Evolutionary conservation across 2,888 invertebrate genomes (phyloP).

Genomic region (Orthosia gothica): DNA sequence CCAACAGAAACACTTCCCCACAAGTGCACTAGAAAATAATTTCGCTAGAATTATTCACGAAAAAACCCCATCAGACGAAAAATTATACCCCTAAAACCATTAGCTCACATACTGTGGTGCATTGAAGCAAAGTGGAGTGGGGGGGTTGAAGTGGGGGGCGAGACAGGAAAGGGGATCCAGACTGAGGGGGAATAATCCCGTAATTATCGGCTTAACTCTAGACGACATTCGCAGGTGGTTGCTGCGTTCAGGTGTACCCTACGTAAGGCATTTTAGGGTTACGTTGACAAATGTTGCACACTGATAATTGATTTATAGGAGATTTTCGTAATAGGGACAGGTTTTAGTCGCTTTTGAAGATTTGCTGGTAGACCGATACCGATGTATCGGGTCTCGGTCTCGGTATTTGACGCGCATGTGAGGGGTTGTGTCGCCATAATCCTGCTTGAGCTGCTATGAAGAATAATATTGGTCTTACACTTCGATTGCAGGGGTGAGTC

Average conservation of each 20-base stretch:
- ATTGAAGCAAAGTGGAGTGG: conserved; percentile 85
- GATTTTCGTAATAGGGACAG: conserved; percentile 72
- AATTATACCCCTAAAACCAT: conserved; percentile 89
- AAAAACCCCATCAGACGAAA: conserved; percentile 85
- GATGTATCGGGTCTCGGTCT: conserved; percentile 21
- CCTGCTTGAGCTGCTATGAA: conserved; percentile 28
- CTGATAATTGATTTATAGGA: conserved; percentile 84
- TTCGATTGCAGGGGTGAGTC: conserved; percentile 37
- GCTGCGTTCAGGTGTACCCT: conserved; percentile 78
- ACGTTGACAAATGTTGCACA: conserved; percentile 77
- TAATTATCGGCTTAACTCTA: conserved; percentile 91
- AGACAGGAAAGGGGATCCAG: conserved; percentile 74
- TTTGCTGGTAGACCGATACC: conserved; percentile 21
- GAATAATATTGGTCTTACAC: conserved; percentile 41
- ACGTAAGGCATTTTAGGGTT: conserved; percentile 76
- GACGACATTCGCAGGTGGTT: conserved; percentile 89
- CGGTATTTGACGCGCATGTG: conserved; percentile 38
- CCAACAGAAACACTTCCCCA: conserved; percentile 67
- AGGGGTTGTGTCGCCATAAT: conserved; percentile 51
- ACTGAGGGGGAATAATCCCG: conserved; percentile 85
- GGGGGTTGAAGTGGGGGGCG: conserved; percentile 75
- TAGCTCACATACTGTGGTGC: conserved; percentile 87
- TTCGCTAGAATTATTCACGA: conserved; percentile 80
- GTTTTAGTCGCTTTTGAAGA: conserved; percentile 61
- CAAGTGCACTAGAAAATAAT: conserved; percentile 75